phyloP scores from a whole-genome alignment of 2,888 invertebrate genomes.

The Mesoligia furuncula region DNA sequence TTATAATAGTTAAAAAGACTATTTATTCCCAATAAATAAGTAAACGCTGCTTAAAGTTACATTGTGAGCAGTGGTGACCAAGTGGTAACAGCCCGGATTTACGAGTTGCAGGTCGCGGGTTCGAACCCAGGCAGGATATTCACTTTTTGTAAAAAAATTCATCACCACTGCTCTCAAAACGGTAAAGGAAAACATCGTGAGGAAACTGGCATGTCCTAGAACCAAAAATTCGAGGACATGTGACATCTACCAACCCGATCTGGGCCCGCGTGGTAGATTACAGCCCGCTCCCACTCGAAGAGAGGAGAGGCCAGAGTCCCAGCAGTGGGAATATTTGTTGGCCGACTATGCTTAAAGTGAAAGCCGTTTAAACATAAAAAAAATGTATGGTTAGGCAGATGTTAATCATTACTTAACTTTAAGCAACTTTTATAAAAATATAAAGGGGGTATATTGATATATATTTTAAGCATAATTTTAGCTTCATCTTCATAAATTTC shows the following conservation, averaged over 20 bases:
- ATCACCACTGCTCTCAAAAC: neutral
- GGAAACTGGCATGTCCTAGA: neutral
- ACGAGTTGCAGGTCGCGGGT: neutral
- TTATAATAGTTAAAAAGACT: neutral
- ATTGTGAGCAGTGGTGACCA: too few relatives aligned
- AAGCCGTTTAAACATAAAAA: neutral
- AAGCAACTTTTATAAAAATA: neutral
- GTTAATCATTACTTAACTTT: neutral
- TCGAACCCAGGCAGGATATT: neutral
- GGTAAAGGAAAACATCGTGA: neutral
- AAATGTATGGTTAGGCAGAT: neutral
- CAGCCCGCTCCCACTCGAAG: neutral
- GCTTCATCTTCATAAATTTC: neutral
- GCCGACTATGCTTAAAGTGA: neutral
- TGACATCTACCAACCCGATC: neutral
- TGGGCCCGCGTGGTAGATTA: neutral
- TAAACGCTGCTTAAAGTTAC: neutral
- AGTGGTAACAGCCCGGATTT: neutral
- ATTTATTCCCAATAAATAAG: too few relatives aligned
- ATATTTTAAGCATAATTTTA: neutral
- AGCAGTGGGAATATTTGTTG: neutral
- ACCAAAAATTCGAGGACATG: neutral
- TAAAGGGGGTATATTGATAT: neutral
- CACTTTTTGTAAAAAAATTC: neutral
- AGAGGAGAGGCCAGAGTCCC: neutral